Base-by-base conservation (phyloP, 1,140 invertebrate genomes). In the Drosophila albomicans region DNA sequence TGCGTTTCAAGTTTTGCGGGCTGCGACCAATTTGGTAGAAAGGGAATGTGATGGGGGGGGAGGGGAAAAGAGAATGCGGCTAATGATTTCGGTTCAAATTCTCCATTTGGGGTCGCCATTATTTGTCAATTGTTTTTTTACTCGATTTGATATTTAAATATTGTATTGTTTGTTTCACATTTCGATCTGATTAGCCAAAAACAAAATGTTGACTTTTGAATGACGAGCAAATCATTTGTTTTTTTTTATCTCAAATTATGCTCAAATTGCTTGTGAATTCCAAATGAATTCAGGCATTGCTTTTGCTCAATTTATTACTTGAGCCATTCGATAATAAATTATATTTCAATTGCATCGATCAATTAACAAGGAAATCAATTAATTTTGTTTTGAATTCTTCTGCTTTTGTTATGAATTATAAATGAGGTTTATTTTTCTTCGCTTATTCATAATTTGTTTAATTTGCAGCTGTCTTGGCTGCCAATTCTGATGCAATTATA, bases 1-100 rank as follows among this genome's bases (percentile, higher is more conserved):
- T 75, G 82, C 84, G 79, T 75, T 79, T 79, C 62, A 62, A 69
- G 66, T 59, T 46, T 25, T 61, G 38, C 30, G 59, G 13, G 32
- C 32, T 58, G 46, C 15, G 59, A 49, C 71, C 54, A 45, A 25
- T 79, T 71, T 69, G 73, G 30, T 4, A 3, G 20, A 2, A 20
- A 20, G 16, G 16, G 16, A 16, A 16, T 16, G 16, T 16, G 1
- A 16, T 0, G 15, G 16, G 16, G 16, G 1, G 16, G 16, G 16
- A 16, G 1, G 59, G 49, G 16, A 43, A 76, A 65, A 7, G 30
- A 35, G 16, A 63, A 68, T 15, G 54, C 69, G 57, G 63, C 45
- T 48, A 66, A 72, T 56, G 38, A 63, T 64, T 64, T 48, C 58
- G 13, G 25, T 6, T 6, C 30, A 56, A 38, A 38, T 38, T 56